Percentiles rank a stretch among this genome's conserved stretches.
phyloP scores from a whole-genome alignment of 2,113 vertebrate species.

The Gymnobelideus leadbeateri region DNA sequence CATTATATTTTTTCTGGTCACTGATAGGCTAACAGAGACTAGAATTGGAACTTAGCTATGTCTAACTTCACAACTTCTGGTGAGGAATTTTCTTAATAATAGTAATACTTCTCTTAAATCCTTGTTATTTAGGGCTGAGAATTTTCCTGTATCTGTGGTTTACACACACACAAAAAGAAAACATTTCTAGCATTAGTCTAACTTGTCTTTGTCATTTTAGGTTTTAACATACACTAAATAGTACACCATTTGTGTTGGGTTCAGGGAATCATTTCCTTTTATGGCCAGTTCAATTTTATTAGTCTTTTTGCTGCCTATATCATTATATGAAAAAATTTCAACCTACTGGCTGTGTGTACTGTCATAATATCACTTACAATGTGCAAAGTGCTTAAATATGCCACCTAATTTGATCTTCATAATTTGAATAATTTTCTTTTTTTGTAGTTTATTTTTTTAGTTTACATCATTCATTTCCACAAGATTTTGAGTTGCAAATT shows the following conservation, averaged over 20 bases:
- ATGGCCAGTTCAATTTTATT: background rate
- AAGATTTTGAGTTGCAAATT: too few relatives aligned
- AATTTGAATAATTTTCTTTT: too few relatives aligned
- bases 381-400: too few relatives aligned
- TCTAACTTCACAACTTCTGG: background rate
- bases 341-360: background rate
- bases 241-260: background rate
- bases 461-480: too few relatives aligned
- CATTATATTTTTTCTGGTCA: background rate
- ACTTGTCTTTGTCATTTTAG: background rate
- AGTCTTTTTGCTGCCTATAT: constrained; percentile 32
- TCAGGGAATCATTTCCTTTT: background rate
- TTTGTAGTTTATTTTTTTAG: too few relatives aligned
- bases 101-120: constrained; percentile 4
- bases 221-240: background rate
- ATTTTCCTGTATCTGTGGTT: background rate
- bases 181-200: background rate
- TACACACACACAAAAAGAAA: background rate
- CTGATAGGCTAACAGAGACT: background rate
- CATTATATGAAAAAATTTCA: constrained; percentile 12
- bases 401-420: too few relatives aligned
- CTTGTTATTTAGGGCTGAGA: background rate
- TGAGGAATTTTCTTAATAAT: background rate
- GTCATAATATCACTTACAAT: constrained; percentile 14
- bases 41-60: background rate